These are phyloP conservation scores for Actinopyga echinites DNA, from an alignment of 53 echinoderm and acorn worm genomes.

Conservation along the genomic window DNA sequence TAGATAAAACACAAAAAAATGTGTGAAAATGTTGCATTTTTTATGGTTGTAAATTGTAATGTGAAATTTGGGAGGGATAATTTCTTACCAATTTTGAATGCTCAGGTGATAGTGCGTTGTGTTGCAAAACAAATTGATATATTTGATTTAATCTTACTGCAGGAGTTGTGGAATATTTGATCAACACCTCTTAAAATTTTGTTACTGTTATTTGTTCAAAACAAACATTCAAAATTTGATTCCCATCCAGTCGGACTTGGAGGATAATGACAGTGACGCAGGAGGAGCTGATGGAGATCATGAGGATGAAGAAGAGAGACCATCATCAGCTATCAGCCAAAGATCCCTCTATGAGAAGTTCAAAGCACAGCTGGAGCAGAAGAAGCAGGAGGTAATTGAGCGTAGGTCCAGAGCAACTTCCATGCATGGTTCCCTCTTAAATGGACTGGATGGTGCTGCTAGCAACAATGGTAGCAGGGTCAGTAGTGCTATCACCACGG, in stretches of 20 bases:
- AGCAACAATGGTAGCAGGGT: constrained; percentile 32
- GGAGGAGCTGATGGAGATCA: constrained; percentile 40
- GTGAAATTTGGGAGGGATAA: too few relatives aligned
- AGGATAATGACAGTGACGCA: neutral
- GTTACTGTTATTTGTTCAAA: too few relatives aligned
- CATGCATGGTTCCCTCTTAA: constrained; percentile 95
- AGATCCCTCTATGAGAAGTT: constrained; percentile 87
- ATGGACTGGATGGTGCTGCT: constrained; percentile 47
- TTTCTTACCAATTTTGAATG: too few relatives aligned
- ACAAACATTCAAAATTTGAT: neutral
- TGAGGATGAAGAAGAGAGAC: constrained; percentile 71
- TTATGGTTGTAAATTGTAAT: too few relatives aligned
- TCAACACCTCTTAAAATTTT: too few relatives aligned
- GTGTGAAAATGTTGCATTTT: too few relatives aligned
- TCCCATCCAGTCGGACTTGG: constrained; percentile 56
- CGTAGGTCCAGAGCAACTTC: constrained; percentile 84
- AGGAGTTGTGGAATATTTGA: too few relatives aligned
- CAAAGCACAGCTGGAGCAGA: constrained; percentile 85
- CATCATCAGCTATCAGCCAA: constrained; percentile 81
- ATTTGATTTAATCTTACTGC: too few relatives aligned
- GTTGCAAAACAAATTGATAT: too few relatives aligned
- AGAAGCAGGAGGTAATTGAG: constrained; percentile 78
- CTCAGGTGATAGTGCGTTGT: too few relatives aligned
- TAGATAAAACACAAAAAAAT: too few relatives aligned
- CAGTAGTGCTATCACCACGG: constrained; percentile 53